phyloP scores from a whole-genome alignment of 2,888 invertebrate species.

The Julus scanicus region DNA sequence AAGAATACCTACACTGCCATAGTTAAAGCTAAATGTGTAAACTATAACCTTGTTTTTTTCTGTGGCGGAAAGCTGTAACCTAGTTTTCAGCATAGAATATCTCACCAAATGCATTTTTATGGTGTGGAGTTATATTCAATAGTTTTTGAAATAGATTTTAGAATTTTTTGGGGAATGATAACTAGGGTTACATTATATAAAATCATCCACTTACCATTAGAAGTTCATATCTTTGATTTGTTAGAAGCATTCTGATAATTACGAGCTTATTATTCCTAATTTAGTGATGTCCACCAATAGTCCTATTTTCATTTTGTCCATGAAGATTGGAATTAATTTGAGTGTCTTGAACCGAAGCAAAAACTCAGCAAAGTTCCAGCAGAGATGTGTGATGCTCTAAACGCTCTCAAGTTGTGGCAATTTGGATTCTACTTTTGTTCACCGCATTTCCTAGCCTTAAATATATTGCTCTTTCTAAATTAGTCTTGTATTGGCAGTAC shows the following conservation, averaged over 20 bases:
- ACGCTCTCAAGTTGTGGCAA: neutral
- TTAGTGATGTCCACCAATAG: neutral
- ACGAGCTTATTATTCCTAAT: neutral
- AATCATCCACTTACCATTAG: neutral
- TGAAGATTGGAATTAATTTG: no score
- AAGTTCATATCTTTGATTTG: neutral
- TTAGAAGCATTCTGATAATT: neutral
- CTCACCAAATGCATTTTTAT: neutral
- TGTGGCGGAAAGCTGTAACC: neutral
- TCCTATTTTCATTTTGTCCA: neutral
- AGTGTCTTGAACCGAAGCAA: neutral
- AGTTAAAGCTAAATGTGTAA: neutral
- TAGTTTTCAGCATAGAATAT: neutral
- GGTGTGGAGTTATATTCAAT: neutral
- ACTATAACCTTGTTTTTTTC: slow-evolving; percentile 11
- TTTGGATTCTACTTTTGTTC: neutral
- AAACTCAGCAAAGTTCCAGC: neutral
- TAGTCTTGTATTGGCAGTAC: slow-evolving; percentile 35
- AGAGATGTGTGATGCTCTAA: neutral
- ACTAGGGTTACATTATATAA: neutral
- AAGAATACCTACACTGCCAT: slow-evolving; percentile 10
- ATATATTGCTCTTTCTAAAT: slow-evolving; percentile 49
- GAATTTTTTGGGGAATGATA: no score
- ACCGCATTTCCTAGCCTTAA: neutral
- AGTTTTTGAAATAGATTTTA: neutral